Evolutionary conservation across 1,140 invertebrate genomes (phyloP), one percentile per base, ranked within the genome.

Genomic region (Pseudoatta argentina): DNA sequence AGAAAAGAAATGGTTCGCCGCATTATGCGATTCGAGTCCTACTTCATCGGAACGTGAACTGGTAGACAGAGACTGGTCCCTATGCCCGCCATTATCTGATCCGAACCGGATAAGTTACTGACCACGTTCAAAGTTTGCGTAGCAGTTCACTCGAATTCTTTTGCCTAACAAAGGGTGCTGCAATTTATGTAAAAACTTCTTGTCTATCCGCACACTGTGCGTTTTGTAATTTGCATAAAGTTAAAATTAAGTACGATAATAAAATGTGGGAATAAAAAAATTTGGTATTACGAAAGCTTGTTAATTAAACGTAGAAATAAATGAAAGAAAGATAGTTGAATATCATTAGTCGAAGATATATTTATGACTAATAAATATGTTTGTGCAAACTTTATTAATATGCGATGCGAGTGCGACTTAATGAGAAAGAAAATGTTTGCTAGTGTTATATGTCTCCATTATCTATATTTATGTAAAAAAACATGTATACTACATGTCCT

Each of bases 1-100:
- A 66, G 51, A 18, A 48, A n/a, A 66, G 53, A 34, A 12, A 61
- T 53, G 79, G 51, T 30, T 64, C 57, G 57, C 30, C 53, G 51
- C 63, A 85, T 90, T 88, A 86, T 88, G 78, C 53, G 86, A 91
- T 30, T 72, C 16, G 89, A 67, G 85, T 73, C 73, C 75, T 90
- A 83, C 85, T 86, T 90, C 85, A 90, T 90, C 85, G 59, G 79
- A 63, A 88, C 89, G 81, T 83, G 87, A 85, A 64, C 87, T 85
- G 79, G 87, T 81, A 86, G 87, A 88, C 88, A 78, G 64, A 86
- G 79, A 64, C 76, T 55, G 61, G 86, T 30, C 72, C 69, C 44
- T 83, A 76, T 86, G 82, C 88, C 90, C 89, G 85, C 89, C 87
- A 91, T 91, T 91, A 91, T 91, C 89, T 88, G 89, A 91, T 88